phyloP scores from a whole-genome alignment of 2,797 vertebrate species.

The Argya squamiceps region DNA sequence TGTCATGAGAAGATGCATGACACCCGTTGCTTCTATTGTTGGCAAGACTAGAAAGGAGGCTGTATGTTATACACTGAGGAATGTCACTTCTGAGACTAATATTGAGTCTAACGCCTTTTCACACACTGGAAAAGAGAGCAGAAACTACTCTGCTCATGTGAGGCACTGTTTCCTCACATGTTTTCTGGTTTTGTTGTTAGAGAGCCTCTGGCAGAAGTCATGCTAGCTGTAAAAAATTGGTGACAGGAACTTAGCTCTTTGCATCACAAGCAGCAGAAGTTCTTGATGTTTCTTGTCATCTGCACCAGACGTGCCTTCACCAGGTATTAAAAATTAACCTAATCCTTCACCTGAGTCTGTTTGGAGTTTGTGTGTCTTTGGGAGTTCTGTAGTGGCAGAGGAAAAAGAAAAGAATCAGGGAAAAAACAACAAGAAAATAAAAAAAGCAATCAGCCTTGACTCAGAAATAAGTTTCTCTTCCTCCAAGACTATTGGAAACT shows the following conservation, averaged over 20 bases:
- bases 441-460: not conserved
- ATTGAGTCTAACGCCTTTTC: not conserved
- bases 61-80: not conserved
- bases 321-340: conserved; percentile 33
- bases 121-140: not conserved
- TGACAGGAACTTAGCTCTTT: not conserved
- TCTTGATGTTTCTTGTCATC: not conserved
- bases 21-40: not conserved
- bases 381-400: not conserved
- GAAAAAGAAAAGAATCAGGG: not conserved
- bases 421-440: not conserved
- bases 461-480: not conserved
- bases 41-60: not conserved
- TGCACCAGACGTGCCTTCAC: not conserved
- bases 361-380: not conserved
- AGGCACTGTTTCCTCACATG: not conserved
- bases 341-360: not conserved
- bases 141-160: not conserved
- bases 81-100: not conserved
- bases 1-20: not conserved
- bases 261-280: not conserved
- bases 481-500: not conserved
- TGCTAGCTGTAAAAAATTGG: not conserved
- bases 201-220: not conserved
- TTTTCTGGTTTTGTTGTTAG: not conserved